These are phyloP conservation scores for Microcebus griseorufus DNA, from an alignment of 2,113 vertebrate genomes.

Conservation along the genomic window DNA sequence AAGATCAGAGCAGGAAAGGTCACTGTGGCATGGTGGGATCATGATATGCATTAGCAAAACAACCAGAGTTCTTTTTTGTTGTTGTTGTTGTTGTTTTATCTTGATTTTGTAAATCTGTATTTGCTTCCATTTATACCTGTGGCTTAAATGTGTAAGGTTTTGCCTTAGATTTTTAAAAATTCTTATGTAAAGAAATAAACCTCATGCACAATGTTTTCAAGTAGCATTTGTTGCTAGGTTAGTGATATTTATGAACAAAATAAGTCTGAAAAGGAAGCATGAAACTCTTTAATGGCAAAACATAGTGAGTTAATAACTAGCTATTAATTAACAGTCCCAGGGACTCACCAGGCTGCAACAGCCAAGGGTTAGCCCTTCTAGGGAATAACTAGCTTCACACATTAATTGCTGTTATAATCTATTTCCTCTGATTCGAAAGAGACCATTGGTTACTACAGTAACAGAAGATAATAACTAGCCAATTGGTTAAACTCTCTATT, in stretches of 20 bases:
- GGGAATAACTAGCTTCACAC: conserved; percentile 47
- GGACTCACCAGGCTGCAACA: conserved; percentile 37
- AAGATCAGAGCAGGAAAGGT: conserved; percentile 58
- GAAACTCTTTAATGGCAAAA: neutral
- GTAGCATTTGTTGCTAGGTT: neutral
- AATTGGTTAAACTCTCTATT: conserved; percentile 30
- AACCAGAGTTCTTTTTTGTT: neutral
- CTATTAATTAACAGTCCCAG: conserved; percentile 58
- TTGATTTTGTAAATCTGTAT: neutral
- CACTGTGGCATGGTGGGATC: neutral
- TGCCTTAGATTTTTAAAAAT: neutral
- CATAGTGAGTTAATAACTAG: conserved; percentile 29
- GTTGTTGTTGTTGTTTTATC: neutral
- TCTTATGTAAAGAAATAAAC: neutral
- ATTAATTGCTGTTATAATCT: conserved; percentile 55
- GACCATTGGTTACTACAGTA: conserved; percentile 25
- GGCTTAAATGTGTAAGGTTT: neutral
- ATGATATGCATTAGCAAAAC: conserved; percentile 18
- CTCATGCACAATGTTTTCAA: neutral
- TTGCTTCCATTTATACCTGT: neutral
- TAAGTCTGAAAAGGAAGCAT: neutral
- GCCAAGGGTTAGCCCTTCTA: conserved; percentile 5
- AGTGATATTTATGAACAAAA: conserved; percentile 18
- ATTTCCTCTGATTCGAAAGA: conserved; percentile 34
- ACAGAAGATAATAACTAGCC: conserved; percentile 27